Evolutionary conservation across 2,888 invertebrate species (phyloP).

Genomic region (Rotaria magnacalcarata): DNA sequence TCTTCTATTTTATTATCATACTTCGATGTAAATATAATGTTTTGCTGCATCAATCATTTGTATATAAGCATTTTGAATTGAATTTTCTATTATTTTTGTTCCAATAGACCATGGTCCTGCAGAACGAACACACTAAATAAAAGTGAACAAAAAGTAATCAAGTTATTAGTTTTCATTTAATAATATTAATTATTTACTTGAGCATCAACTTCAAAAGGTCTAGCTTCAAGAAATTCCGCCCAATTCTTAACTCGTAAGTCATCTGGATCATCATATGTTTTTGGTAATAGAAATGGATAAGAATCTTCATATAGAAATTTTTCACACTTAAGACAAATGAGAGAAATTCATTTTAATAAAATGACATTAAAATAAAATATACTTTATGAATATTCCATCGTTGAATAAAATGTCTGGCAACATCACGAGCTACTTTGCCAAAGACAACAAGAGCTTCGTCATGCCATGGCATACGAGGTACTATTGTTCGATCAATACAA

Average conservation of each 20-base stretch:
- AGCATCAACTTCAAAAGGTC: conserved; percentile 1
- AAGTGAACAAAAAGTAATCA: not conserved
- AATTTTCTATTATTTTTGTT: conserved; percentile 77
- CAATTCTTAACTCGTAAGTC: not conserved
- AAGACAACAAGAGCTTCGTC: conserved; percentile 81
- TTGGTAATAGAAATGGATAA: conserved; percentile 45
- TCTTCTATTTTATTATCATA: not conserved
- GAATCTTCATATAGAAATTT: conserved; percentile 43
- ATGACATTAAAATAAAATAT: not conserved
- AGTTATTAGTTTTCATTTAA: not conserved
- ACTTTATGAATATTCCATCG: conserved; percentile 70
- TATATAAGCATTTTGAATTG: conserved; percentile 88
- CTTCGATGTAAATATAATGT: conserved; percentile 88
- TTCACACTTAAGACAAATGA: not conserved
- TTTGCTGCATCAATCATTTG: conserved; percentile 83
- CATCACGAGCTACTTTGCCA: conserved; percentile 78
- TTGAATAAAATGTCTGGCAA: conserved; percentile 86
- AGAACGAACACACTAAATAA: conserved; percentile 65
- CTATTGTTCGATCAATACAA: conserved; percentile 64
- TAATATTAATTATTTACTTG: not conserved
- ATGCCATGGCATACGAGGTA: conserved; percentile 95
- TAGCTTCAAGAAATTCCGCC: not conserved
- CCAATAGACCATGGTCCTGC: conserved; percentile 86
- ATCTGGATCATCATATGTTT: conserved; percentile 39
- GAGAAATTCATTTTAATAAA: no score